Evolutionary conservation across 2,797 vertebrate genomes (phyloP).

Genomic region (Ctenochaetus hawaiiensis): DNA sequence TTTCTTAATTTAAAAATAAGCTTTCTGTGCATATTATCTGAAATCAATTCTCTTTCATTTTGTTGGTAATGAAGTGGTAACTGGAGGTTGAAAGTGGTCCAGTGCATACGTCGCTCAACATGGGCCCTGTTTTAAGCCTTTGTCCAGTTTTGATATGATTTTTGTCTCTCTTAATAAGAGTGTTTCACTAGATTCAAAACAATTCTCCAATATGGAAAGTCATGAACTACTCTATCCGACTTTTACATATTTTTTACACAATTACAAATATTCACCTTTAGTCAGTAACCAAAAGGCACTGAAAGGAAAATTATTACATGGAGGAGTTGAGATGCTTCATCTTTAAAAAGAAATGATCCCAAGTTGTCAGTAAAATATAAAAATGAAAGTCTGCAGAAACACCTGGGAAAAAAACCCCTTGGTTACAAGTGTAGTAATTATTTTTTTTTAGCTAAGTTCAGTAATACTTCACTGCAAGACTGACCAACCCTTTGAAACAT

Average conservation of each 20-base stretch:
- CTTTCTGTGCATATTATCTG: neutral
- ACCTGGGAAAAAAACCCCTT: neutral
- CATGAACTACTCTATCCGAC: constrained; percentile 43
- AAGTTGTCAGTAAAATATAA: constrained; percentile 6
- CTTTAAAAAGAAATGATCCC: neutral
- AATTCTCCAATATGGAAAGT: constrained; percentile 82
- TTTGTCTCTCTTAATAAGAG: constrained; percentile 60
- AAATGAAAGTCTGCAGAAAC: neutral
- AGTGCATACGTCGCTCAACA: constrained; percentile 45
- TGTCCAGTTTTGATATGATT: constrained; percentile 37
- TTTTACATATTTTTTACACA: constrained; percentile 13
- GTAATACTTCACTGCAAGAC: constrained; percentile 2
- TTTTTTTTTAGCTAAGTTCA: neutral
- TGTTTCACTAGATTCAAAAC: constrained; percentile 39
- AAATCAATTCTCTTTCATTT: constrained; percentile 5
- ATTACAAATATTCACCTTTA: neutral
- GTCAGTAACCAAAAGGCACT: constrained; percentile 8
- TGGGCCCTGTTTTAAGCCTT: constrained; percentile 23
- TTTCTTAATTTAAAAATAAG: neutral
- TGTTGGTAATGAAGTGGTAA: constrained; percentile 6
- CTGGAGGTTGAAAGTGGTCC: constrained; percentile 52
- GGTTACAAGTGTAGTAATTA: neutral
- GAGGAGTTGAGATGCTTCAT: constrained; percentile 14
- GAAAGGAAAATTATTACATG: neutral
- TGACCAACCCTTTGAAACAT: neutral